These are phyloP conservation scores for Spialia ferax DNA, from an alignment of 2,888 invertebrate genomes.

Conservation along the genomic window DNA sequence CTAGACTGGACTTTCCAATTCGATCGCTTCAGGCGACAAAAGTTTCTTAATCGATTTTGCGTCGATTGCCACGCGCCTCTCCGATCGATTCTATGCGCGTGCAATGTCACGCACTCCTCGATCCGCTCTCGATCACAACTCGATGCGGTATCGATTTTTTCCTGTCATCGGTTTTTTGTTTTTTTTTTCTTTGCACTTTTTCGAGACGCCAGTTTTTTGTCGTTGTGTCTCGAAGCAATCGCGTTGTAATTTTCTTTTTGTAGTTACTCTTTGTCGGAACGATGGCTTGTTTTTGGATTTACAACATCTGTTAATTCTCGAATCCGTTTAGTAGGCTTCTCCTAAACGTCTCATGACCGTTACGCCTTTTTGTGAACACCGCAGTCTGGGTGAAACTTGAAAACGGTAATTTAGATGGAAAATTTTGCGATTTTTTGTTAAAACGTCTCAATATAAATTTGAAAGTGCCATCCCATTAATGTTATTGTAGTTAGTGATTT, in stretches of 20 bases:
- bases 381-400: conserved; percentile 23
- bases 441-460: conserved; percentile 27
- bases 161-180: conserved; percentile 53
- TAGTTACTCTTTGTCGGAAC: conserved; percentile 61
- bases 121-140: conserved; percentile 56
- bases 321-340: conserved; percentile 21
- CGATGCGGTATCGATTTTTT: conserved; percentile 68
- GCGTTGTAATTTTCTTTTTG: conserved; percentile 54
- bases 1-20: conserved; percentile 34
- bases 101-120: conserved; percentile 75
- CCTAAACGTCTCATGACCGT: conserved; percentile 25
- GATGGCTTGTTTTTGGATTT: conserved; percentile 59
- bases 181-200: conserved; percentile 59
- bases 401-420: conserved; percentile 34
- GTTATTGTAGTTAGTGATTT: conserved; percentile 9
- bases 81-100: conserved; percentile 67
- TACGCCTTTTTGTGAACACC: conserved; percentile 20
- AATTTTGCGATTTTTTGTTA: conserved; percentile 30
- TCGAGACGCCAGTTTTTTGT: conserved; percentile 66
- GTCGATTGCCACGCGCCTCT: conserved; percentile 63
- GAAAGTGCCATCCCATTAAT: conserved; percentile 26
- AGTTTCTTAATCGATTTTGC: conserved; percentile 66
- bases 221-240: conserved; percentile 57
- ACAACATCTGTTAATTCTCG: conserved; percentile 64
- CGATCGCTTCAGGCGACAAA: conserved; percentile 20